Base-by-base conservation (phyloP, 2,797 vertebrate genomes). In the Hyperoplus immaculatus region DNA sequence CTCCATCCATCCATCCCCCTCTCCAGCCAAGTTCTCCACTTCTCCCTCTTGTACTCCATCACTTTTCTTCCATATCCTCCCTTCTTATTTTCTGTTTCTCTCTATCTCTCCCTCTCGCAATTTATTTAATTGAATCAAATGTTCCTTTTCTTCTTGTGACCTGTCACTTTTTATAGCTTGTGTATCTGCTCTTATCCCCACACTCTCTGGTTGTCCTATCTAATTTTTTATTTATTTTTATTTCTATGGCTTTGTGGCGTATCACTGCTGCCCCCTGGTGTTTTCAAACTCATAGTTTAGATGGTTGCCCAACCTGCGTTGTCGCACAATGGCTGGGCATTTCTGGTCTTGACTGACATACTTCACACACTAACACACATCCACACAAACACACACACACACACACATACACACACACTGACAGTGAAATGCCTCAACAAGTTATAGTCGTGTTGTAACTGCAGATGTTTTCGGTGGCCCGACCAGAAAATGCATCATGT, bases 261-360 rank as follows among this genome's bases (percentile, higher is more conserved):
- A 5, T 75, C 63, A 36, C 39, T 47, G 65, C 84, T 92, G 83
- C 85, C 89, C 91, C 85, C 91, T 87, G 77, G 18, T 84, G 89
- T 49, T 72, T 36, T 1, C 46, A n/a, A 18, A 14, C 7, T 5
- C 3, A 0, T 21, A n/a, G 46, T 79, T 45, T 71, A 74, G 15
- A 4, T 8, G 42, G 45, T 51, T 36, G 38, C 42, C 46, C 38
- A 13, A 36, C 13, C 11, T 1, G 2, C 14, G 36, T 53, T 2
- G 55, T 18, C 29, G 13, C 13, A 72, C 10, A 4, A 4, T 0
- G 39, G 13, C 59, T 58, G 10, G 63, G 66, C n/a, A 16, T 49
- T 63, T 2, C 62, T 47, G 54, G 42, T 58, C 53, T 43, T 42
- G 29, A 69, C 57, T 69, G 64, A 69, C 70, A 38, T 13, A 57